Evolutionary conservation across 2,888 invertebrate genomes (phyloP), one percentile per base, ranked within the genome.

Genomic region (Dinocampus coccinellae): DNA sequence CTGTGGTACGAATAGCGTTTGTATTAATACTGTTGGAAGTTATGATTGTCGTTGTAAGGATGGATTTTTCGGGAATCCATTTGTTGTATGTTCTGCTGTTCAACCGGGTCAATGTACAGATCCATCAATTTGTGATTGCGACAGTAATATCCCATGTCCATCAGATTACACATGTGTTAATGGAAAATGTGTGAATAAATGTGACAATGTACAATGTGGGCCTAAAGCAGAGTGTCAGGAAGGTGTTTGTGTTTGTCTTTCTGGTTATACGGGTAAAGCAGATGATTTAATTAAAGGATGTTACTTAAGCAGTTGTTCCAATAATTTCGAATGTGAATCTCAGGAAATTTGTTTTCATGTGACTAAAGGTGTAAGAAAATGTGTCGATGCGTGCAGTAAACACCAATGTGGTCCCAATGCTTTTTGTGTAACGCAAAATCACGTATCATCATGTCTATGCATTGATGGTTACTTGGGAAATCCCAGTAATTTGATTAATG

Each of bases 331-430:
- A 78, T 97, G 97, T 83, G 91, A 92, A 76, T 92, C 93, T 80
- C 91, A 94, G 1, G 94, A 97, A 88, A 96, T 97, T 81, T 97
- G 97, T 85, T 95, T 96, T 88, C 95, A 95, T 88, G 88, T 94
- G 33, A 92, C 93, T 61, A 94, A 92, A 88, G 93, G 93, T 33
- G 85, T 92, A 3, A 90, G 96, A 68, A 94, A 94, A 87, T 97
- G 96, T 86, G 92, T 95, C 2, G 95, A 96, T 84, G 94, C 94
- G 0, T 97, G 97, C 82, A 93, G 93, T 76, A 95, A 95, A 88
- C 90, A 95, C 36, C 95, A 96, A 81, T 97, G 97, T 84, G 97
- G 97, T 11, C 96, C 96, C 0, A 97, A 97, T 86, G 96, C 97
- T 2, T 87, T 96, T 0, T 97, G 97, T 84, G 91, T 96, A 7